These are phyloP conservation scores for Nemoura dubitans DNA, from an alignment of 2,888 invertebrate species.

Conservation along the genomic window DNA sequence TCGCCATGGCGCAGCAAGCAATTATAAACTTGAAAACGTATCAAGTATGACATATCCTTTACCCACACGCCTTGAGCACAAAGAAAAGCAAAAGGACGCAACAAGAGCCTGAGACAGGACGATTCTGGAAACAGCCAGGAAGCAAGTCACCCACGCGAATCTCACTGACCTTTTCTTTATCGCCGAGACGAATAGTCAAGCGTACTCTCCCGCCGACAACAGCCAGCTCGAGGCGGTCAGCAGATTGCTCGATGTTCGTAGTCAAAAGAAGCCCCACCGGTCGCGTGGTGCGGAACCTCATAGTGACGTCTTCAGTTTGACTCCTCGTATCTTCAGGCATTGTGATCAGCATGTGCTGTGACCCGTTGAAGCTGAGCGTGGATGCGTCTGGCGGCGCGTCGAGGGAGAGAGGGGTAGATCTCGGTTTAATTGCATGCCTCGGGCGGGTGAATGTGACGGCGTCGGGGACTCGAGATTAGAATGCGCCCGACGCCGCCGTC, in stretches of 20 bases:
- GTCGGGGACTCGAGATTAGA: neutral
- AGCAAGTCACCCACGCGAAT: neutral
- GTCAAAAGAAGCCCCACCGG: slow-evolving; percentile 81
- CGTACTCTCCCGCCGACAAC: slow-evolving; percentile 85
- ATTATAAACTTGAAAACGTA: neutral
- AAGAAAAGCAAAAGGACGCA: neutral
- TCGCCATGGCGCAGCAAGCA: neutral
- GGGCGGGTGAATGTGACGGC: neutral
- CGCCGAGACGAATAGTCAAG: slow-evolving; percentile 83
- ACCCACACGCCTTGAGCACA: neutral
- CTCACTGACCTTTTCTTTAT: slow-evolving; percentile 78
- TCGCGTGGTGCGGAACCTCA: slow-evolving; percentile 85
- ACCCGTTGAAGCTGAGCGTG: slow-evolving; percentile 87
- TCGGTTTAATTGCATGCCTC: neutral
- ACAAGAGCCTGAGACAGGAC: neutral
- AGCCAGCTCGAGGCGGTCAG: slow-evolving; percentile 85
- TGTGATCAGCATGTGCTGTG: slow-evolving; percentile 83
- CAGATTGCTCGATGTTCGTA: slow-evolving; percentile 80
- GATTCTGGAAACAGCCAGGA: neutral
- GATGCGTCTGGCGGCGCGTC: slow-evolving; percentile 74
- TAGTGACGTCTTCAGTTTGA: slow-evolving; percentile 88
- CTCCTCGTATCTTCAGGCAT: slow-evolving; percentile 76
- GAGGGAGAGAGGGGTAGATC: neutral
- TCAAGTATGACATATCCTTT: neutral
- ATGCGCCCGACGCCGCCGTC: neutral